Evolutionary conservation across 2,888 invertebrate genomes (phyloP).

Genomic region (Reticulitermes lucifugus): DNA sequence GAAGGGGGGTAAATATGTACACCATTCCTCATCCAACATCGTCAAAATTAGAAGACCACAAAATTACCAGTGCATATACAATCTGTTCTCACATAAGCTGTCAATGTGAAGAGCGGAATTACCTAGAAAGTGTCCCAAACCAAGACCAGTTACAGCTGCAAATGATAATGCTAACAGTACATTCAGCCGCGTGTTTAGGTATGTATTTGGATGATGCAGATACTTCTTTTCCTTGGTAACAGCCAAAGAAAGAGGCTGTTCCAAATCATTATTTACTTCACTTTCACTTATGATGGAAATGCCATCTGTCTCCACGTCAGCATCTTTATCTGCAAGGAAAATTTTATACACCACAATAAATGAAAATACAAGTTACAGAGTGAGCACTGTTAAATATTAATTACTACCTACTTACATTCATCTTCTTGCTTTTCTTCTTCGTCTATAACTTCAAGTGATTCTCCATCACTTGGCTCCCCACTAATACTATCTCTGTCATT

Average conservation of each 20-base stretch:
- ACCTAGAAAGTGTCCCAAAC: slow-evolving; percentile 35
- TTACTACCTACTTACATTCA: slow-evolving; percentile 11
- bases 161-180: slow-evolving; percentile 27
- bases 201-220: slow-evolving; percentile 40
- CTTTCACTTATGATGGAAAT: slow-evolving; percentile 35
- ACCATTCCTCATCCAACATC: no score
- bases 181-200: slow-evolving; percentile 35
- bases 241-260: not conserved
- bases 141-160: slow-evolving; percentile 31
- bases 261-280: slow-evolving; percentile 29
- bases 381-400: not conserved
- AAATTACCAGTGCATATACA: no score
- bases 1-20: no score
- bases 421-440: slow-evolving; percentile 31
- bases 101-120: not conserved
- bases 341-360: not conserved
- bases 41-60: no score
- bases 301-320: slow-evolving; percentile 34
- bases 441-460: slow-evolving; percentile 43
- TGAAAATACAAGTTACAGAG: not conserved
- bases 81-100: no score
- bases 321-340: slow-evolving; percentile 6
- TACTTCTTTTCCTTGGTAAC: slow-evolving; percentile 37
- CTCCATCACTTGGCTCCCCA: slow-evolving; percentile 42
- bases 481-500: slow-evolving; percentile 11